A percentile compares a stretch with the other conserved stretches of the same genome.
Evolutionary conservation across 2,888 invertebrate species (phyloP).

Genomic region (Flexamia atlantica): DNA sequence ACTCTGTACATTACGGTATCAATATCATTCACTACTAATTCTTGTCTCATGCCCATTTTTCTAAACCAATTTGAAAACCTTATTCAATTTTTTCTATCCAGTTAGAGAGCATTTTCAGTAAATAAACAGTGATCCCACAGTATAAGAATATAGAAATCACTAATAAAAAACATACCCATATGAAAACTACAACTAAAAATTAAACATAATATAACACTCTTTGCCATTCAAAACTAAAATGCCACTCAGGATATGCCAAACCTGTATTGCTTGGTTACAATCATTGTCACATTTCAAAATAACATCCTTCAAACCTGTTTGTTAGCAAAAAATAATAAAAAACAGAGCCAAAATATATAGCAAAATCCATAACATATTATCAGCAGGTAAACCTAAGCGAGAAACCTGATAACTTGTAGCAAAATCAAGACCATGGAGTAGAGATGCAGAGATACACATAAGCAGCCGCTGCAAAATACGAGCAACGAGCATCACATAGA

Average conservation of each 20-base stretch:
- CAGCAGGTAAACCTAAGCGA: background rate
- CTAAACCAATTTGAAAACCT: no score
- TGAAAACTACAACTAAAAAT: background rate
- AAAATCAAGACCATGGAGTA: background rate
- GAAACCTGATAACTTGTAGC: background rate
- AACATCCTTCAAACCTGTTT: background rate
- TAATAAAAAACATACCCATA: no score
- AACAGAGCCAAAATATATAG: background rate
- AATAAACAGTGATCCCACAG: no score
- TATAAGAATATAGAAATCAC: no score
- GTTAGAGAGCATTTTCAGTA: no score
- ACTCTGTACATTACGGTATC: no score
- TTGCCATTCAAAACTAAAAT: constrained; percentile 10
- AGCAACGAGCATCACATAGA: constrained; percentile 48
- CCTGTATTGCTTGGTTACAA: background rate
- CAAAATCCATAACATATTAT: background rate
- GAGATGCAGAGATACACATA: constrained; percentile 10
- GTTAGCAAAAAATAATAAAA: background rate
- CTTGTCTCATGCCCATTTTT: no score
- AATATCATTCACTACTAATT: no score
- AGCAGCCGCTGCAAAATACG: constrained; percentile 11
- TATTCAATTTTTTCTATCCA: no score
- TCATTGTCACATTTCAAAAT: background rate
- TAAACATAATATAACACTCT: background rate
- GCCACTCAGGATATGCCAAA: background rate